Evolutionary conservation across 2,113 vertebrate species (phyloP), one percentile per base, ranked within the genome.

Genomic region (Anhinga anhinga): DNA sequence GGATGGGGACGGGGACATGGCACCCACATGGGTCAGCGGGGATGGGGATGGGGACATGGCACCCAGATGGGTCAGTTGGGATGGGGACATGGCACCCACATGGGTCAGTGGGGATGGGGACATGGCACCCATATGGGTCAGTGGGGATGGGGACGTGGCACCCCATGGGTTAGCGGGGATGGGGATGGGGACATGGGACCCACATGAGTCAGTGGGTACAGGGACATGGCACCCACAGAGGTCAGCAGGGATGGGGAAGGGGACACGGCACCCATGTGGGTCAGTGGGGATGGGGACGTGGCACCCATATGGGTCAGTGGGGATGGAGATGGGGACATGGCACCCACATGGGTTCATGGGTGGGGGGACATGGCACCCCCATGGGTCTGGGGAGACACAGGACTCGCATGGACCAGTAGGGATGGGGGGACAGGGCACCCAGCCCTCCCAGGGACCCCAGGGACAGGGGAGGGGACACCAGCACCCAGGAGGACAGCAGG

Each of bases 291-390:
- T 1, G 3, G 52, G 67, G 69, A 36, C 2, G 1, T 21, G 32
- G 47, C 7, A 38, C 1, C 38, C 17, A 15, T 2, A 4, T 0
- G 11, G 34, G 18, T 61, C 34, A 38, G 9, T 0, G 1, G 14
- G 12, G 42, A 44, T 44, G 42, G 26, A 38, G 71, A 19, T 2
- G 8, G 38, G 36, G 19, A 61, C 36, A 5, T 7, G 36, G 16
- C 47, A 45, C 9, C 38, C 65, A 22, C 5, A 7, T 0, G 16
- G 38, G 38, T 26, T 49, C 47, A 50, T 3, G 9, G 59, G 23
- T 8, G 15, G 15, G 49, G 69, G 69, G 30, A 67, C 7, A 2
- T 4, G n/a, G 45, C 67, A 52, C 3, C 23, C 55, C 8, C 5
- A 5, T 2, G 15, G 66, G 40, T 67, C 50, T 20, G 3, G 59